Evolutionary conservation across 2,113 vertebrate genomes (phyloP).

Genomic region (Dicrurus megarhynchus): DNA sequence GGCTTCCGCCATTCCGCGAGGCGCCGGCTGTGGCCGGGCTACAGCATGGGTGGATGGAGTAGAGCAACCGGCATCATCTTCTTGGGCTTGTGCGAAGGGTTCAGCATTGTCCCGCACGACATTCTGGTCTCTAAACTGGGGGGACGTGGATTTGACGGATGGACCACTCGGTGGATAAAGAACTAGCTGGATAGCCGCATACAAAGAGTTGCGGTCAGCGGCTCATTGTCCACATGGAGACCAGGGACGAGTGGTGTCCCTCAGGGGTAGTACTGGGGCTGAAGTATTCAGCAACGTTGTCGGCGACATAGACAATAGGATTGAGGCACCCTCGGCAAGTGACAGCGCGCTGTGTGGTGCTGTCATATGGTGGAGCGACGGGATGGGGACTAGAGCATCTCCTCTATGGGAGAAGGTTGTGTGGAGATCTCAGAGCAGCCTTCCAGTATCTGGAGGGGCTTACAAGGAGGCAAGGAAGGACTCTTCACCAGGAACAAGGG

Average conservation of each 20-base stretch:
- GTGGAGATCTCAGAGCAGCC: neutral
- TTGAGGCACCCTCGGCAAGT: neutral
- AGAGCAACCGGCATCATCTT: neutral
- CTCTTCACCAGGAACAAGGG: neutral
- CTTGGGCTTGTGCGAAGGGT: neutral
- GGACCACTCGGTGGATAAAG: neutral
- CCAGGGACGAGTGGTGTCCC: neutral
- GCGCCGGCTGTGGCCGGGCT: fast-evolving
- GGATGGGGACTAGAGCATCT: neutral
- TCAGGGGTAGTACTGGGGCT: neutral
- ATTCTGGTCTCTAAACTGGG: too few relatives aligned
- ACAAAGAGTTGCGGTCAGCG: neutral
- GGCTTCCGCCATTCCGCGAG: neutral
- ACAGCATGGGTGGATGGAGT: fast-evolving
- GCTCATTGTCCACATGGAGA: neutral
- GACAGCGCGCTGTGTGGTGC: neutral
- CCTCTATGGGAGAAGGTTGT: neutral
- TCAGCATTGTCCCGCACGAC: neutral
- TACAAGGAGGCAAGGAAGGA: neutral
- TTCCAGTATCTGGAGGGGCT: neutral
- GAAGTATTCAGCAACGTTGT: neutral
- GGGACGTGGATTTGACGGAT: neutral
- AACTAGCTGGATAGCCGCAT: neutral
- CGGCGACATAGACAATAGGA: neutral
- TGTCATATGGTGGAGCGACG: neutral